phyloP scores from a whole-genome alignment of 2,113 vertebrate genomes.

The Hystrix cristata region DNA sequence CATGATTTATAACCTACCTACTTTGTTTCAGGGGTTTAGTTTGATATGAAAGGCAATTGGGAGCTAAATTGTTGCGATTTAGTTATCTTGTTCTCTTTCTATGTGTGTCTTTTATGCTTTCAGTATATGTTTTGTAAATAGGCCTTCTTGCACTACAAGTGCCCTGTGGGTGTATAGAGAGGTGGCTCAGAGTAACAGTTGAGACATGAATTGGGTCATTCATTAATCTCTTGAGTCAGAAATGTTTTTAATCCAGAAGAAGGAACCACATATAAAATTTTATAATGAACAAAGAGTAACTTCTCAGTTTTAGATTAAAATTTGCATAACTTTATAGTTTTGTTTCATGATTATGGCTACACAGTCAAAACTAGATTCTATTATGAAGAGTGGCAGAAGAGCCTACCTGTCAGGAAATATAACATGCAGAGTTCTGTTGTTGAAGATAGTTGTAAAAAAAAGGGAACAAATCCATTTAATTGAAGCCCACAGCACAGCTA shows the following conservation, averaged over 20 bases:
- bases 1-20: conserved; percentile 51
- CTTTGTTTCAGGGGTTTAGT: conserved; percentile 63
- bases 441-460: conserved; percentile 46
- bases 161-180: conserved; percentile 69
- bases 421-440: conserved; percentile 17
- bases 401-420: not conserved
- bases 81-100: conserved; percentile 36
- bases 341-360: conserved; percentile 4
- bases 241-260: conserved; percentile 73
- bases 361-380: conserved; percentile 55
- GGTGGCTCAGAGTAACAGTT: conserved; percentile 67
- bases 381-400: conserved; percentile 39
- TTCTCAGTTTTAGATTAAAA: conserved; percentile 59
- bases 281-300: conserved; percentile 70
- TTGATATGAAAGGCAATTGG: conserved; percentile 56
- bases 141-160: conserved; percentile 42
- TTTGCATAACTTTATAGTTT: conserved; percentile 62
- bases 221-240: conserved; percentile 75
- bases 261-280: conserved; percentile 56
- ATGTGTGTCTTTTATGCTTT: conserved; percentile 61
- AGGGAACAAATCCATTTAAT: not conserved
- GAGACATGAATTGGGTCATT: conserved; percentile 79
- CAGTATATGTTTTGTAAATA: conserved; percentile 53
- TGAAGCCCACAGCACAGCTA: conserved; percentile 14
- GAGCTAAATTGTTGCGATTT: conserved; percentile 42